These are phyloP conservation scores for Chloroceryle inda DNA, from an alignment of 2,797 vertebrate species.

Conservation along the genomic window DNA sequence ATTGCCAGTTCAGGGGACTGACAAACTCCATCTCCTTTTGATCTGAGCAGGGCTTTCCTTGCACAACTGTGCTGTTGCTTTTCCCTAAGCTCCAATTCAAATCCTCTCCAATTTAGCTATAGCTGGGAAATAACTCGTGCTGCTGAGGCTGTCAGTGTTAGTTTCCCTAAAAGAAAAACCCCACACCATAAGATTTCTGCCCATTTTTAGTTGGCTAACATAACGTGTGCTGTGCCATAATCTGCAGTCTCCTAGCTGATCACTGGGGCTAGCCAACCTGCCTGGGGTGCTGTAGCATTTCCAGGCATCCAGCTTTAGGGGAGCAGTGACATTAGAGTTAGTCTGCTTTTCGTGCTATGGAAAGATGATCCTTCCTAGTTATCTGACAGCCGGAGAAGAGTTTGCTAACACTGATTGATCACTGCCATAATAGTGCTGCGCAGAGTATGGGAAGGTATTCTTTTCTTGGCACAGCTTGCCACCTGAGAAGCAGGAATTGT, in stretches of 20 bases:
- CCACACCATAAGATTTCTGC: not conserved
- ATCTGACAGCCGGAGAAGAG: constrained; percentile 37
- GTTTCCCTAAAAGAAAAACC: not conserved
- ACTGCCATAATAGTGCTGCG: constrained; percentile 20
- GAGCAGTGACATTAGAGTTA: constrained; percentile 34
- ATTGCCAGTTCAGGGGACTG: not conserved
- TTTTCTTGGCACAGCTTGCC: constrained; percentile 27
- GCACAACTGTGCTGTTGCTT: not conserved
- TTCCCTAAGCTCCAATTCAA: not conserved
- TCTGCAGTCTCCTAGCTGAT: not conserved
- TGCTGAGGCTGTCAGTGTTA: not conserved
- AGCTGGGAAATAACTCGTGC: not conserved
- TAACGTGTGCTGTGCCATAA: not conserved
- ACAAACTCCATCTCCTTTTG: not conserved
- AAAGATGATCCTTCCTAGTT: constrained; percentile 22
- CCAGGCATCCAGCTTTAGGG: not conserved
- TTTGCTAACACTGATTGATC: constrained; percentile 59
- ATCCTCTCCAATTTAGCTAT: not conserved
- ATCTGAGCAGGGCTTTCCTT: not conserved
- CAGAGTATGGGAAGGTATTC: constrained; percentile 6
- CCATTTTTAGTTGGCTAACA: not conserved
- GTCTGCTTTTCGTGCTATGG: not conserved
- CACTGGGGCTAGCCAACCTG: not conserved
- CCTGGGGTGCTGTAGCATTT: not conserved
- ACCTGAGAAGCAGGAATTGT: not conserved